Evolutionary conservation across 2,797 vertebrate species (phyloP).

Genomic region (Centropyge bicolor): DNA sequence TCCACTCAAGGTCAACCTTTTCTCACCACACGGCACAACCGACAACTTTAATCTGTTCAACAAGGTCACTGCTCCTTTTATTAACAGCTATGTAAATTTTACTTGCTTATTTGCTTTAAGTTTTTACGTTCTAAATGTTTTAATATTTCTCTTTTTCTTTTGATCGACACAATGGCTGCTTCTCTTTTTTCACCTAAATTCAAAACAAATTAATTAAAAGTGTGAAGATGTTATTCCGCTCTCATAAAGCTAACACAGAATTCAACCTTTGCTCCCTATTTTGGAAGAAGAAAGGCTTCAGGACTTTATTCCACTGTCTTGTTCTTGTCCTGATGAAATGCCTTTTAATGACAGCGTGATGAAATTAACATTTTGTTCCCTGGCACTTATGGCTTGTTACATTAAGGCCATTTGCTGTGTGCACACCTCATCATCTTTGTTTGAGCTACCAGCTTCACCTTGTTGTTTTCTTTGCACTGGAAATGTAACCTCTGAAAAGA

Average conservation of each 20-base stretch:
- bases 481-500: constrained; percentile 39
- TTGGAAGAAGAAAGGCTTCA: constrained; percentile 51
- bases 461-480: neutral
- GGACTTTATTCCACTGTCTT: constrained; percentile 47
- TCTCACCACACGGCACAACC: constrained; percentile 20
- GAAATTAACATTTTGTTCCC: constrained; percentile 63
- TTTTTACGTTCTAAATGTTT: constrained; percentile 20
- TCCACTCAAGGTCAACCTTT: constrained; percentile 31
- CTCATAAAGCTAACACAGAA: constrained; percentile 7
- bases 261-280: constrained; percentile 45
- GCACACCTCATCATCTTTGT: constrained; percentile 44
- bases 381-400: constrained; percentile 29
- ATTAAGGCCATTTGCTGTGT: constrained; percentile 50
- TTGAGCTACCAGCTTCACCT: constrained; percentile 24
- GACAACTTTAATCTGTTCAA: constrained; percentile 13
- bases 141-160: constrained; percentile 11
- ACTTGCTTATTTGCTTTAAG: neutral
- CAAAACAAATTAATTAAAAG: constrained; percentile 15
- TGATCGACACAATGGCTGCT: neutral
- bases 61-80: constrained; percentile 5
- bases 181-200: constrained; percentile 16
- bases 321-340: constrained; percentile 53
- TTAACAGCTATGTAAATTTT: constrained; percentile 9
- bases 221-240: constrained; percentile 32
- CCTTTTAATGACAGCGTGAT: constrained; percentile 53